Evolutionary conservation across 2,797 vertebrate genomes (phyloP).

Genomic region (Lagocephalus sceleratus): DNA sequence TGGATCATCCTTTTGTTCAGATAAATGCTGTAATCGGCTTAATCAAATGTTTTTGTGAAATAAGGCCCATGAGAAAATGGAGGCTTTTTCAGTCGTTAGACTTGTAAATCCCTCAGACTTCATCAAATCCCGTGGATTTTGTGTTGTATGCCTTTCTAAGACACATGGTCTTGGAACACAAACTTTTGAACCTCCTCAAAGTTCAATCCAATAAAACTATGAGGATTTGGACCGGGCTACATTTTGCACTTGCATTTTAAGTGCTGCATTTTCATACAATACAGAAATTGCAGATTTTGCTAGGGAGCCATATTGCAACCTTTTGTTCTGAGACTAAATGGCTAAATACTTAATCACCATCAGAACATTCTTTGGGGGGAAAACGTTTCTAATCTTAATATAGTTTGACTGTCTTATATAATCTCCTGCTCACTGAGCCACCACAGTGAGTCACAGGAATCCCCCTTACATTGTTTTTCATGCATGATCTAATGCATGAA

Average conservation of each 20-base stretch:
- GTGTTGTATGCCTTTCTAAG: background rate
- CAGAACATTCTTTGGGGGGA: background rate
- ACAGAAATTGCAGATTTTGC: no score
- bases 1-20: constrained; percentile 3
- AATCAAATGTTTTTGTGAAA: background rate
- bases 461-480: background rate
- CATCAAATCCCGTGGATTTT: background rate
- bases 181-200: no score
- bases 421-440: background rate
- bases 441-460: background rate
- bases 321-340: background rate
- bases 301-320: no score
- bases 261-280: no score
- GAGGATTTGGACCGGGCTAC: no score
- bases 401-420: background rate
- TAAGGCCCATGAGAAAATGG: background rate
- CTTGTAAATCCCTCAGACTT: no score
- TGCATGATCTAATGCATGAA: background rate
- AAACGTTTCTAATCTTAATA: background rate
- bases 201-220: no score
- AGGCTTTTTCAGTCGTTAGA: background rate
- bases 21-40: background rate
- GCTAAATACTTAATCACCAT: background rate
- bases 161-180: background rate
- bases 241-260: no score